Evolutionary conservation across 2,797 vertebrate genomes (phyloP).

Genomic region (Megaceryle alcyon): DNA sequence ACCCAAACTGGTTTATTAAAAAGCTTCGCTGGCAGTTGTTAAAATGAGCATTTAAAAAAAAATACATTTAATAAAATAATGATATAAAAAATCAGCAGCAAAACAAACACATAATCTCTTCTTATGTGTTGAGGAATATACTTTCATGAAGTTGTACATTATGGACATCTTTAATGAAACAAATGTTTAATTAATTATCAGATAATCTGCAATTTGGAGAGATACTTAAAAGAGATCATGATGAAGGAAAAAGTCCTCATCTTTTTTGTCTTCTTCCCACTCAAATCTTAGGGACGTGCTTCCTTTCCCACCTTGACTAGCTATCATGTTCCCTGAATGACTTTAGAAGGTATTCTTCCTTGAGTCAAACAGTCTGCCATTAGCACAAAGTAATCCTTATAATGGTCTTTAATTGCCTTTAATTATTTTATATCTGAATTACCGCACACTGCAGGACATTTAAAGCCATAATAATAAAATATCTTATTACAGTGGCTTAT

Average conservation of each 20-base stretch:
- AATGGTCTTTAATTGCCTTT: slow-evolving; percentile 76
- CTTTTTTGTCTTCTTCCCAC: neutral
- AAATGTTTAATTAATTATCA: neutral
- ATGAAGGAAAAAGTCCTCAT: neutral
- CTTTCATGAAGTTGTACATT: neutral
- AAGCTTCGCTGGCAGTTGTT: neutral
- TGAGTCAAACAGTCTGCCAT: slow-evolving; percentile 56
- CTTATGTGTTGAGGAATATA: neutral
- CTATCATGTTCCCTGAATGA: slow-evolving; percentile 22
- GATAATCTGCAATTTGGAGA: neutral
- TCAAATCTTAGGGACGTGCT: neutral
- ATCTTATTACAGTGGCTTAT: slow-evolving; percentile 67
- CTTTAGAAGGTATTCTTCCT: slow-evolving; percentile 56
- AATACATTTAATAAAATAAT: neutral
- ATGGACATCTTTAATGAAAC: neutral
- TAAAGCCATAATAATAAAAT: slow-evolving; percentile 75
- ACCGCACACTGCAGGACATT: slow-evolving; percentile 68
- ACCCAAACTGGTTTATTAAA: neutral
- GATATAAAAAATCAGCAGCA: neutral
- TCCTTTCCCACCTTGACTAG: neutral
- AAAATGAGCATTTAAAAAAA: neutral
- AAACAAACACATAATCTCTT: neutral
- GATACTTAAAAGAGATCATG: neutral
- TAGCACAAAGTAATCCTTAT: slow-evolving; percentile 70
- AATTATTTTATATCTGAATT: slow-evolving; percentile 79